Conservation (phyloP, 2,888 invertebrate genomes). For the Achlya flavicornis region DNA sequence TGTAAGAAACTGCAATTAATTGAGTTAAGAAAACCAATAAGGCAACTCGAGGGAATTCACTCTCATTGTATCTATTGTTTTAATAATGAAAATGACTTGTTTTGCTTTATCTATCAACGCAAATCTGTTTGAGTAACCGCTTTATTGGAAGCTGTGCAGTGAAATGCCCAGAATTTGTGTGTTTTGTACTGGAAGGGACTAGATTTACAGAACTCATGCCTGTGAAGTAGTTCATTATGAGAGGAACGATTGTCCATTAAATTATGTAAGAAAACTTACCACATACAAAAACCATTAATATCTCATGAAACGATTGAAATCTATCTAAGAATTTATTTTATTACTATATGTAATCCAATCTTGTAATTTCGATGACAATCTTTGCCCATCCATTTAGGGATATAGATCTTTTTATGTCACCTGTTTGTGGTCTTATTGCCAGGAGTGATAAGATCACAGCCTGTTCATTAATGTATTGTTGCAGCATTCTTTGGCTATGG, state of each 20-base stretch:
- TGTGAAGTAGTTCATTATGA: background rate
- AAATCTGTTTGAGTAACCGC: slow-evolving; percentile 34
- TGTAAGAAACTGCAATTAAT: slow-evolving; percentile 19
- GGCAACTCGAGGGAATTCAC: slow-evolving; percentile 41
- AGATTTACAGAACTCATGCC: background rate
- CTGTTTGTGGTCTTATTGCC: slow-evolving; percentile 10
- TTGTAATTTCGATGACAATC: slow-evolving; percentile 10
- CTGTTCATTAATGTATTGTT: slow-evolving; percentile 13
- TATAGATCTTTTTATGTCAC: slow-evolving; percentile 12
- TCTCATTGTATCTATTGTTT: slow-evolving; percentile 51
- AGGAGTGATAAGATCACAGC: slow-evolving; percentile 13
- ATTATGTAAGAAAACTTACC: background rate
- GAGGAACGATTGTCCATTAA: background rate
- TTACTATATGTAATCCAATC: slow-evolving; percentile 11
- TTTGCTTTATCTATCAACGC: slow-evolving; percentile 33
- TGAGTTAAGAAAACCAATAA: slow-evolving; percentile 31
- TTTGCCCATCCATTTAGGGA: background rate
- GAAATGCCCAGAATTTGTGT: background rate
- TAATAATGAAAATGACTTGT: slow-evolving; percentile 38
- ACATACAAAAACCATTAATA: background rate
- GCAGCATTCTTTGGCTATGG: background rate
- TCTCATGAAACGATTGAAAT: background rate
- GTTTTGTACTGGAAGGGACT: background rate
- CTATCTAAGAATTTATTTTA: slow-evolving; percentile 9
- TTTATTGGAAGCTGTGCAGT: background rate